Evolutionary conservation across 2,113 vertebrate genomes (phyloP).

Genomic region (Acrocephalus arundinaceus): DNA sequence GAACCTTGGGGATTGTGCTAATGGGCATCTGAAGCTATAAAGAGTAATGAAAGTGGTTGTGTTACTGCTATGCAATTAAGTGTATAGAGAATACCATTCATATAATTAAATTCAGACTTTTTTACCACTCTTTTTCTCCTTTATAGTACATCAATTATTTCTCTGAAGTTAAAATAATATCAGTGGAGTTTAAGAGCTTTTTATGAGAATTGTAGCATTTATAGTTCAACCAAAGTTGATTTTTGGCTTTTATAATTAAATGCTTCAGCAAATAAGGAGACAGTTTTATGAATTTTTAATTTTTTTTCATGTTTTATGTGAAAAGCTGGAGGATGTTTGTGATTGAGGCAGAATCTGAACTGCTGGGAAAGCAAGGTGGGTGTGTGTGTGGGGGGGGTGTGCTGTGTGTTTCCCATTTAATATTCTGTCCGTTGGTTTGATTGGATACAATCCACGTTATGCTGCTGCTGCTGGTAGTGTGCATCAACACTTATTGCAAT

Average conservation of each 20-base stretch:
- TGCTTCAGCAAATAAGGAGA: not conserved
- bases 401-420: not conserved
- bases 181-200: not conserved
- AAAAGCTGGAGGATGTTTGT: not conserved
- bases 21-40: slow-evolving; percentile 66
- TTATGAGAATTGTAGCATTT: not conserved
- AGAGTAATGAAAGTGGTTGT: slow-evolving; percentile 61
- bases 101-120: slow-evolving; percentile 45
- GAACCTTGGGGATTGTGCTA: slow-evolving; percentile 58
- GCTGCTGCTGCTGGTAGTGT: not conserved
- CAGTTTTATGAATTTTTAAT: not conserved
- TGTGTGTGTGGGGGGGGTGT: not conserved
- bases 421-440: not conserved
- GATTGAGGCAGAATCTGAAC: not conserved
- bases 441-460: not conserved
- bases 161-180: slow-evolving; percentile 1
- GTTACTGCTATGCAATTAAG: slow-evolving; percentile 36
- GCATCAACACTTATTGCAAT: not conserved
- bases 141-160: not conserved
- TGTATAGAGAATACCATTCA: slow-evolving; percentile 37
- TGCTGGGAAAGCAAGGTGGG: not conserved
- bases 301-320: not conserved
- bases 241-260: not conserved
- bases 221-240: not conserved
- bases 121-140: slow-evolving; percentile 2